Conservation (phyloP, 2,888 invertebrate species). For the Pimpla rufipes region DNA sequence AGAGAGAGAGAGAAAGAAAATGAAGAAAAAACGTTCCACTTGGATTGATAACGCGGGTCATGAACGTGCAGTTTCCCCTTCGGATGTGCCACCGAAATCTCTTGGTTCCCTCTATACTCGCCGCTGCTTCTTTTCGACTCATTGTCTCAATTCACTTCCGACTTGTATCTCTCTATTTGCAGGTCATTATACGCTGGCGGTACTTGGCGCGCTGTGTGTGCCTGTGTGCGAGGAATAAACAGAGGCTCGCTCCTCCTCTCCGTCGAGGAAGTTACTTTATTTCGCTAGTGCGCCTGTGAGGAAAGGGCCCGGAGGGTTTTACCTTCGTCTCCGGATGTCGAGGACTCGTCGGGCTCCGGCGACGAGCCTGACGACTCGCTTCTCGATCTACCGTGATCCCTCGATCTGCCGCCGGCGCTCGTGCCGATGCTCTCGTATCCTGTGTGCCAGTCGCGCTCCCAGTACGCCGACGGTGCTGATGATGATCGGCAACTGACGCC, state of each 20-base stretch:
- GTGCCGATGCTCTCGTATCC: conserved; percentile 67
- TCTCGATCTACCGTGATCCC: conserved; percentile 69
- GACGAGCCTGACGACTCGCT: conserved; percentile 79
- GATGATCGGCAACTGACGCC: conserved; percentile 52
- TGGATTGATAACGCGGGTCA: conserved; percentile 65
- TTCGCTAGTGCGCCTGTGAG: background rate
- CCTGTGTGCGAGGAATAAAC: too few species aligned
- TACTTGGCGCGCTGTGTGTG: background rate
- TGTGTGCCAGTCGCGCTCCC: conserved; percentile 68
- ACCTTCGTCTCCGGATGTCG: conserved; percentile 84
- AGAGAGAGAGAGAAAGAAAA: conserved; percentile 25
- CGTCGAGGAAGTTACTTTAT: background rate
- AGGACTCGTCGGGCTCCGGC: conserved; percentile 83
- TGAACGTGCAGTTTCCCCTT: conserved; percentile 59
- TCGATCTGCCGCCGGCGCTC: conserved; percentile 43
- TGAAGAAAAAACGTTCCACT: conserved; percentile 33
- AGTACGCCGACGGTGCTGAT: conserved; percentile 64
- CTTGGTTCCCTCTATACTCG: conserved; percentile 38
- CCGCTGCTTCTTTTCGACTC: conserved; percentile 49
- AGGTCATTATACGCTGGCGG: conserved; percentile 31
- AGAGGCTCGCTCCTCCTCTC: too few species aligned
- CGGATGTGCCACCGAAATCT: conserved; percentile 67
- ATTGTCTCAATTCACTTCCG: conserved; percentile 24
- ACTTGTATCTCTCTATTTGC: conserved; percentile 48
- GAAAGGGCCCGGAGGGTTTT: conserved; percentile 49